Evolutionary conservation across 2,888 invertebrate genomes (phyloP).

Genomic region (Cataglyphis cursor): DNA sequence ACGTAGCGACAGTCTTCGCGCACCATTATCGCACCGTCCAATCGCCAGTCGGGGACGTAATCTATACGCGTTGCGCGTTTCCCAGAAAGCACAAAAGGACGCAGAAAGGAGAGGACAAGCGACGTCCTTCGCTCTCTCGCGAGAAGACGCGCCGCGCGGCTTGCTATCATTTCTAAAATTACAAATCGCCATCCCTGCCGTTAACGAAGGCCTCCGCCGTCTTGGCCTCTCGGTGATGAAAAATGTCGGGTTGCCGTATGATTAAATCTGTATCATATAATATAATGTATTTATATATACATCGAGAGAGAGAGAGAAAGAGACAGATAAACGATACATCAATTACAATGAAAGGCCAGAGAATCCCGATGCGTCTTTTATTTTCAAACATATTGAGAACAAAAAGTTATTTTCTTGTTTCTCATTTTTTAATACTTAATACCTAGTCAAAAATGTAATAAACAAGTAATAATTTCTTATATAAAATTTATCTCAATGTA

Average conservation of each 20-base stretch:
- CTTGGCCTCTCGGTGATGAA: slow-evolving; percentile 31
- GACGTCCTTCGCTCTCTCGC: slow-evolving; percentile 66
- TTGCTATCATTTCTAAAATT: slow-evolving; percentile 73
- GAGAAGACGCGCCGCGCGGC: slow-evolving; percentile 58
- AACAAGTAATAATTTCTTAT: not conserved
- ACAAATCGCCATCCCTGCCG: slow-evolving; percentile 57
- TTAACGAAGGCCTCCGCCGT: slow-evolving; percentile 59
- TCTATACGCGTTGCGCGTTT: slow-evolving; percentile 66
- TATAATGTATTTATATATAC: no score
- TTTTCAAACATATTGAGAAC: not conserved
- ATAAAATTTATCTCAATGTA: not conserved
- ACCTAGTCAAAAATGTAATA: not conserved
- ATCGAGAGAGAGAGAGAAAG: not conserved
- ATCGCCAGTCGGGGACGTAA: slow-evolving; percentile 67
- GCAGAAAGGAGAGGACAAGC: slow-evolving; percentile 68
- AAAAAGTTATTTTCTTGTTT: not conserved
- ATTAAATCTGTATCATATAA: not conserved
- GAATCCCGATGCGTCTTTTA: not conserved
- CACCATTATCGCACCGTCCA: slow-evolving; percentile 71
- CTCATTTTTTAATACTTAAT: not conserved
- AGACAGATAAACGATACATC: not conserved
- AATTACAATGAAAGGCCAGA: not conserved
- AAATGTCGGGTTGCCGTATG: slow-evolving; percentile 13
- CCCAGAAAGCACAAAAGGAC: slow-evolving; percentile 76
- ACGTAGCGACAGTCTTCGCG: slow-evolving; percentile 75